Base-by-base conservation (phyloP, 2,113 vertebrate species). In the Clupea harengus region DNA sequence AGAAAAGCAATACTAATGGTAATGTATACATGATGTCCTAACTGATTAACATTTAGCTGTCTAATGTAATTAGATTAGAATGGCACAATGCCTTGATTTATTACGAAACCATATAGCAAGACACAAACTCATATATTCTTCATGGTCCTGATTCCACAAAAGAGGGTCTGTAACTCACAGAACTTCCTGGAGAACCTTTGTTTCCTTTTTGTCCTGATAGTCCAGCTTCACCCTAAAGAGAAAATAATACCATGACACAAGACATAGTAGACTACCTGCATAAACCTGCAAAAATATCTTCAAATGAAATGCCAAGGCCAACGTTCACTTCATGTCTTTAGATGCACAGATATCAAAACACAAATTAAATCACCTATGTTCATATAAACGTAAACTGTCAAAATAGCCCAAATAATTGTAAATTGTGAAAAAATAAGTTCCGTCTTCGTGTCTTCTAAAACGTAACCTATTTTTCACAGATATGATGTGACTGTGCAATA, bases 181-280 rank as follows among this genome's bases (percentile, higher is more conserved):
- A 72, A 57, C 86, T 87, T 85, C 95, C 95, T 50, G 82, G 8
- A 5, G 82, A 84, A 54, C 95, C 95, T 86, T 86, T 93, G 45
- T 91, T 88, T 80, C 95, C 95, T 54, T 89, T 95, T 32, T 84
- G 52, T 84, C 95, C 95, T 52, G 87, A 49, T 6, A 88, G 88
- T 88, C 95, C 95, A 83, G 49, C 5, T 67, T 95, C 94, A 45
- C 95, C 95, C 95, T 96, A 75, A 44, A 87, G 90, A 85, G 5
- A 86, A 57, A 89, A 88, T 81, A 54, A 88, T 2, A 86, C 3
- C 1, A 60, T 25, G 22, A 78, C 15, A 78, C 10, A 39, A 17
- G 13, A 39, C 28, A 75, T 17, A 75, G 67, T 11, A 75, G 18
- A 4, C 28, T 32, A 11, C 32, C 1, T 60, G 54, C 20, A 54